phyloP scores from a whole-genome alignment of 1,140 invertebrate genomes.

The Tetraneura akinire region DNA sequence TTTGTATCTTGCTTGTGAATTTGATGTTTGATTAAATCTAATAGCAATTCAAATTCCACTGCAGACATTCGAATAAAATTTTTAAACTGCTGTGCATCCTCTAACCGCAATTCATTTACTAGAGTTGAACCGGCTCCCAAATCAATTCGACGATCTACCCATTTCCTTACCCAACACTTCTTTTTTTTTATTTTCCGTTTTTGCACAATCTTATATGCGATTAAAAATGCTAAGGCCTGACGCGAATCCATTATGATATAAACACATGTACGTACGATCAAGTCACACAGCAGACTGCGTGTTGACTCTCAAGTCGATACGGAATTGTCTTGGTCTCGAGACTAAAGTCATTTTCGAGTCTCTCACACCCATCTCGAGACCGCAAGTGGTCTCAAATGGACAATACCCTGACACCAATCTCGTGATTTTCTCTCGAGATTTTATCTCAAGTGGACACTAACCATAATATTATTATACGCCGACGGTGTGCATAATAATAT shows the following conservation, averaged over 20 bases:
- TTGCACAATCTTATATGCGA: not conserved
- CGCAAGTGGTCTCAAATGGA: not conserved
- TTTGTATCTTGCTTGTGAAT: not conserved
- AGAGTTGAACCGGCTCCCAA: not conserved
- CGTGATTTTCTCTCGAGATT: not conserved
- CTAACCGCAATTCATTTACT: not conserved
- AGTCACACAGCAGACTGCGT: not conserved
- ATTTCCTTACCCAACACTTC: constrained; percentile 2
- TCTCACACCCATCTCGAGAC: constrained; percentile 4
- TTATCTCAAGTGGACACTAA: constrained; percentile 24
- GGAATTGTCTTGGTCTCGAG: constrained; percentile 23
- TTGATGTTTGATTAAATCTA: not conserved
- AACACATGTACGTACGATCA: not conserved
- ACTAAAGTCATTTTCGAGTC: constrained; percentile 5
- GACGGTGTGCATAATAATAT: too few relatives aligned
- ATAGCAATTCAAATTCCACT: not conserved
- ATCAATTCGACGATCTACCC: not conserved
- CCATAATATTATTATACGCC: not conserved
- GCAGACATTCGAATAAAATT: constrained; percentile 8
- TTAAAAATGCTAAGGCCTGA: constrained; percentile 3
- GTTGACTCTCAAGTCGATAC: not conserved
- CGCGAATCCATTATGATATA: constrained; percentile 1
- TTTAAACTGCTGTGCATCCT: not conserved
- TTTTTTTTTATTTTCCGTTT: not conserved
- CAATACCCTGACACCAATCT: constrained; percentile 5